Base-by-base conservation (phyloP, 1,140 invertebrate genomes). In the Plectus sambesii region DNA sequence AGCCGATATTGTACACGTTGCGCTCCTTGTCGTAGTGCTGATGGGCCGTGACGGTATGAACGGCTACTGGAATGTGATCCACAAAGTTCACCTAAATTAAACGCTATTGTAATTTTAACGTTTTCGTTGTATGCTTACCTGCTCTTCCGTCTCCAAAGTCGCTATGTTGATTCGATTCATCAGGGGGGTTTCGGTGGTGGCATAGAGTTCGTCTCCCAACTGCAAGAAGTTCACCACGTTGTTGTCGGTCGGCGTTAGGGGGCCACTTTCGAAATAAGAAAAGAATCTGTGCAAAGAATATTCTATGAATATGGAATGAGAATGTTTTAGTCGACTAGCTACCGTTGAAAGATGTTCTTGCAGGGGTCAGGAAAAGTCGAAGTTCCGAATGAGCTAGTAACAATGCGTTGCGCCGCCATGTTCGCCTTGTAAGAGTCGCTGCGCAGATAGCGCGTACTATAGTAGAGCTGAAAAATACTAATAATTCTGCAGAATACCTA, bases 341-440 rank as follows among this genome's bases (percentile, higher is more conserved):
- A n/a, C n/a, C n/a, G n/a, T n/a, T n/a, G n/a, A n/a, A n/a, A n/a
- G 44, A 57, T 42, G 9, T 39, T 47, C 27, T 56, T 59, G 38
- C 51, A 76, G 2, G 75, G 74, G 55, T 76, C 75, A 3, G 71
- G 71, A 1, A 80, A 76, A 45, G 73, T 76, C 2, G 42, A 35
- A 0, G 85, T 89, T 0, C 84, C 87, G 65, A 90, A 92, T 68
- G 86, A 83, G 0, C 80, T 80, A 0, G 84, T 74, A 0, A 89
- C 83, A 43, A 90, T 85, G 41, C 84, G 73, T 49, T 83, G 76
- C 0, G 84, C 83, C 0, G 76, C 75, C 1, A 75, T 76, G 66
- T 86, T 87, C 56, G 74, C 79, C 55, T 80, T 79, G 58, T 79
- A 82, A 1, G 81, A 78, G 33, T 83, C 78, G 0, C 82, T 82